These are phyloP conservation scores for Otocyon megalotis DNA, from an alignment of 2,113 vertebrate genomes.

Conservation along the genomic window DNA sequence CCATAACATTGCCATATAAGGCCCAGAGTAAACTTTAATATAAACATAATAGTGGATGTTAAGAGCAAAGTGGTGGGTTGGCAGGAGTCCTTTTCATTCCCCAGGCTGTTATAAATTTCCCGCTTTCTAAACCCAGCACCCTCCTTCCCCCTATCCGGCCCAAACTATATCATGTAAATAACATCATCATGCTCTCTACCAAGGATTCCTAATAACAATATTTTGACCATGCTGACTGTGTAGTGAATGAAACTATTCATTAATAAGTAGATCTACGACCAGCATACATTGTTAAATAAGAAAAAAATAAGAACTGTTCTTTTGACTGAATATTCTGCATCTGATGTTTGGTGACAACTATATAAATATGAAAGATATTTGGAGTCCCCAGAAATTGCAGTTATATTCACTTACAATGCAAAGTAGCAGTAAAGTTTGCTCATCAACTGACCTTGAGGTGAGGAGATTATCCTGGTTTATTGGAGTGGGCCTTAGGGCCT, in stretches of 20 bases:
- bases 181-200: not conserved
- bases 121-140: not conserved
- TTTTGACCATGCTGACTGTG: not conserved
- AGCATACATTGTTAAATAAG: not conserved
- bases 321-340: not conserved
- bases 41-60: not conserved
- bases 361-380: not conserved
- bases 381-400: not conserved
- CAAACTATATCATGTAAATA: not conserved
- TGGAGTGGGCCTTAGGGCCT: not conserved
- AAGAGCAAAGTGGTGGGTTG: not conserved
- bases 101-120: not conserved
- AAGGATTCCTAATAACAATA: not conserved
- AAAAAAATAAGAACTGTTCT: not conserved
- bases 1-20: not conserved
- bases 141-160: not conserved
- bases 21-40: not conserved
- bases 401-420: not conserved
- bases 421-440: not conserved
- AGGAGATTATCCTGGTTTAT: slow-evolving; percentile 29
- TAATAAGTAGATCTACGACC: not conserved
- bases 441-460: not conserved
- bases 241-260: not conserved
- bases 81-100: not conserved
- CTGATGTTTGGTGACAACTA: not conserved